phyloP scores from a whole-genome alignment of 2,888 invertebrate genomes.

The Spialia ferax region DNA sequence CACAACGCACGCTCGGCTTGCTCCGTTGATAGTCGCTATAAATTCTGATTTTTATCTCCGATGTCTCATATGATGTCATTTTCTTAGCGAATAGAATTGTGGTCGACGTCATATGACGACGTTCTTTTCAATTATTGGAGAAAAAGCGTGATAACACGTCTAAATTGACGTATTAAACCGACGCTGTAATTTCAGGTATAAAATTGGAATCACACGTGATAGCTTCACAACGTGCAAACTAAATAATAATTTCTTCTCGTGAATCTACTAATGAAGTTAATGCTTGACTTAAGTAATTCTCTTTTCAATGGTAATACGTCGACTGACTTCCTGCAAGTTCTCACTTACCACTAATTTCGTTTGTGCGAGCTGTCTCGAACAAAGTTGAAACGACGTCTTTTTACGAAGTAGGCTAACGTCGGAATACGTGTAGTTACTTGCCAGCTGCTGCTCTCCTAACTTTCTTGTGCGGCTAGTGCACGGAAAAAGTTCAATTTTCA shows the following conservation, averaged over 20 bases:
- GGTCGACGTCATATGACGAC: background rate
- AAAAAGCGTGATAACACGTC: background rate
- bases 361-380: constrained; percentile 45
- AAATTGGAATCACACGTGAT: too few species aligned
- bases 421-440: constrained; percentile 80
- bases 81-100: constrained; percentile 36
- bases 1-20: constrained; percentile 44
- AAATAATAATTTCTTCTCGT: too few species aligned
- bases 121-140: background rate
- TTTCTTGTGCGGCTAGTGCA: constrained; percentile 61
- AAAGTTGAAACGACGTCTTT: constrained; percentile 47
- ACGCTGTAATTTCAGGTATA: too few species aligned
- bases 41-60: constrained; percentile 44
- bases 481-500: constrained; percentile 19
- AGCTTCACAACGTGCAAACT: too few species aligned
- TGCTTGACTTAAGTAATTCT: background rate
- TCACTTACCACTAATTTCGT: constrained; percentile 45
- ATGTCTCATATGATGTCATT: constrained; percentile 28
- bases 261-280: too few species aligned
- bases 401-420: constrained; percentile 54
- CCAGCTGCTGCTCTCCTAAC: constrained; percentile 67
- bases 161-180: background rate
- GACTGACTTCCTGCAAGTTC: background rate
- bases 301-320: background rate
- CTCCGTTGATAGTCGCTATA: constrained; percentile 46